Conservation (phyloP, 2,113 vertebrate species). For the Notarius quadriscutis region DNA sequence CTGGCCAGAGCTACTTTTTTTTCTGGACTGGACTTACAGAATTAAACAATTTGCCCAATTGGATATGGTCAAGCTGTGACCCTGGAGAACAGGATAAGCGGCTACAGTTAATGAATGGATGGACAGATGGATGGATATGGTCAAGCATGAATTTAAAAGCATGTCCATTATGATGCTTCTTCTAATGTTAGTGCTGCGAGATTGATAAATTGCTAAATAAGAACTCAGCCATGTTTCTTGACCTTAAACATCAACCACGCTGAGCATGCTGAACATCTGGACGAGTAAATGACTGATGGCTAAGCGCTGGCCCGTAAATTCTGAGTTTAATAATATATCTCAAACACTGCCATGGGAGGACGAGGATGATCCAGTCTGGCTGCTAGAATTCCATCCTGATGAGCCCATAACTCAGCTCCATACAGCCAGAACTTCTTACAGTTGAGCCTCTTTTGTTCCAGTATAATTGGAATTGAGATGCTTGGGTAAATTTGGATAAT, state of each 20-base stretch:
- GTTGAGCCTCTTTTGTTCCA: neutral
- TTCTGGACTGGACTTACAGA: neutral
- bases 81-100: no score
- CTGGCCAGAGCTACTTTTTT: conserved; percentile 12
- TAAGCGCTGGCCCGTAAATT: neutral
- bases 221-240: conserved; percentile 36
- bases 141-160: neutral
- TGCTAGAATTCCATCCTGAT: neutral
- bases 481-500: no score
- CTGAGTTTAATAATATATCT: neutral
- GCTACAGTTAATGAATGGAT: no score
- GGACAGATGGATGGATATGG: no score
- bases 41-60: neutral
- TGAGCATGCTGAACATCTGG: conserved; percentile 26
- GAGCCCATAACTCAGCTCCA: neutral
- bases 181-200: neutral
- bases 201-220: neutral
- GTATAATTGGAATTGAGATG: neutral
- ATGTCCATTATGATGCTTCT: neutral
- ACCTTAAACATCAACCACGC: conserved; percentile 21
- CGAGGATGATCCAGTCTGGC: conserved; percentile 7
- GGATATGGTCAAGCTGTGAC: neutral
- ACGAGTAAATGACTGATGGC: neutral
- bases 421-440: neutral
- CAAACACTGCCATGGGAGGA: neutral